phyloP scores from a whole-genome alignment of 2,113 vertebrate genomes.

The Vireo altiloquus region DNA sequence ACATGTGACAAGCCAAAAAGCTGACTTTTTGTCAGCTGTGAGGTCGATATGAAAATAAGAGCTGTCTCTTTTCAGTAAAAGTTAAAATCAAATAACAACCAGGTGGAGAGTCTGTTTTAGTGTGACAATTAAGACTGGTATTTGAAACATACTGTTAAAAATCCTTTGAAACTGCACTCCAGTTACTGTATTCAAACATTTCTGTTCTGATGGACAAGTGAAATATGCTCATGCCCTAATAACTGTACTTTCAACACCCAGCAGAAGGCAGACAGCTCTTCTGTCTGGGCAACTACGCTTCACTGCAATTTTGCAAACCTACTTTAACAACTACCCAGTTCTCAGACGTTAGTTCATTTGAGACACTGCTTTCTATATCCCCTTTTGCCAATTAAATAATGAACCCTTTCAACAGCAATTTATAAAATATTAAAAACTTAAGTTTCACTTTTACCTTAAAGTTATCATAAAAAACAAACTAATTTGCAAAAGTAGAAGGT shows the following conservation, averaged over 20 bases:
- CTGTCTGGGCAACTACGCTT: neutral
- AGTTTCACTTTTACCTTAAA: constrained; percentile 60
- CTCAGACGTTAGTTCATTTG: neutral
- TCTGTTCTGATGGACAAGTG: neutral
- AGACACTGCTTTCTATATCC: neutral
- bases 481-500: constrained; percentile 63
- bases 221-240: neutral
- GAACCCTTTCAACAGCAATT: constrained; percentile 50
- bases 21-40: neutral
- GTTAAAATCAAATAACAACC: neutral
- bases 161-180: neutral
- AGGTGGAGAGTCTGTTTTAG: neutral
- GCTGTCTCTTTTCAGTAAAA: neutral
- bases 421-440: constrained; percentile 59
- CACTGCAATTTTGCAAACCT: neutral
- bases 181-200: neutral
- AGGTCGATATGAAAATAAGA: neutral
- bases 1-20: neutral
- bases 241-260: neutral
- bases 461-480: constrained; percentile 63
- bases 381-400: constrained; percentile 51
- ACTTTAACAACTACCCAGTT: neutral
- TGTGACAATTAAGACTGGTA: neutral
- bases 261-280: constrained; percentile 13
- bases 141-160: neutral